phyloP scores from a whole-genome alignment of 2,113 vertebrate species.

The Picathartes gymnocephalus region DNA sequence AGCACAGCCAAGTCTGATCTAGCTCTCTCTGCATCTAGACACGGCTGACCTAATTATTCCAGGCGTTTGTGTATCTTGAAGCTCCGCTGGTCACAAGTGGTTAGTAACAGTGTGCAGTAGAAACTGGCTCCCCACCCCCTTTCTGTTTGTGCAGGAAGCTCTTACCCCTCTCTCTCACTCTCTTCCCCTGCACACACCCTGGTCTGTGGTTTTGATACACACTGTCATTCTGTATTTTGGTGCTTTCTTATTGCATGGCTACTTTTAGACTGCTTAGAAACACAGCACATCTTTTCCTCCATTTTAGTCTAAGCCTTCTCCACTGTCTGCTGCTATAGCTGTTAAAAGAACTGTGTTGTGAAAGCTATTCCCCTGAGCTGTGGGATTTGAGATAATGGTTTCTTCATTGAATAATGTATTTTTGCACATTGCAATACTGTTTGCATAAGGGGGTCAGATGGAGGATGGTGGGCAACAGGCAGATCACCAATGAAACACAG shows the following conservation, averaged over 20 bases:
- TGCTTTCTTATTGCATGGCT: background rate
- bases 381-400: background rate
- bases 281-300: background rate
- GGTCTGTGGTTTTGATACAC: background rate
- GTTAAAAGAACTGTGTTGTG: background rate
- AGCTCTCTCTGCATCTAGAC: background rate
- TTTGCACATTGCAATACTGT: background rate
- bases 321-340: background rate
- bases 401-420: background rate
- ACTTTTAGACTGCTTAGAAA: background rate
- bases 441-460: background rate
- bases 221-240: background rate
- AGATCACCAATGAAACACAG: fast-evolving
- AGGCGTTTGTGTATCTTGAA: background rate
- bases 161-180: background rate
- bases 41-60: slow-evolving; percentile 8
- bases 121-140: background rate
- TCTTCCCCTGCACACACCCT: background rate
- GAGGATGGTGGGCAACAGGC: background rate
- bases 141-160: background rate
- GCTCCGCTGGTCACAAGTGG: background rate
- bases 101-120: background rate
- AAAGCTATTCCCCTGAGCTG: background rate
- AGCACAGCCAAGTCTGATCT: background rate
- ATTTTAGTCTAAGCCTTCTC: background rate